Percentiles rank a stretch among this genome's conserved stretches.
These are phyloP conservation scores for Grus americana DNA, from an alignment of 2,113 vertebrate species.

Conservation along the genomic window DNA sequence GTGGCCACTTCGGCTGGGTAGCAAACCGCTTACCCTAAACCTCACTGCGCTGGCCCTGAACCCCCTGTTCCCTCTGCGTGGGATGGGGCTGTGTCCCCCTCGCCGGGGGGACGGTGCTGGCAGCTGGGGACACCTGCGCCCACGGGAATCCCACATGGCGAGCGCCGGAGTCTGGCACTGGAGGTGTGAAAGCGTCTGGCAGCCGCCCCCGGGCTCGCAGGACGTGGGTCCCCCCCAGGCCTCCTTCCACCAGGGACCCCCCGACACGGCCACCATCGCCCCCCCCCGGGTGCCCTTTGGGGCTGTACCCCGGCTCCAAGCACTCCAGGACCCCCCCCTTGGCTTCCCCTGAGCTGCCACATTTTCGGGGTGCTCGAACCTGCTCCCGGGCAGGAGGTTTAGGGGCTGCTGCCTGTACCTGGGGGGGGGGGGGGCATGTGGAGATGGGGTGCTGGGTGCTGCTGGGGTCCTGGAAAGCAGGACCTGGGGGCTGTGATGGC, in stretches of 20 bases:
- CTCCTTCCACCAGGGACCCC: not conserved
- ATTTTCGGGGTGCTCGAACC: not conserved
- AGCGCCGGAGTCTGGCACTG: not conserved
- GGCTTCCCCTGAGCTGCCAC: not conserved
- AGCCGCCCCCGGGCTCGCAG: accelerated
- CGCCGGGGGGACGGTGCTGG: not conserved
- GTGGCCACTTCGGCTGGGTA: not conserved
- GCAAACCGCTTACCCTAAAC: not conserved
- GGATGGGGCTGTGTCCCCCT: not conserved
- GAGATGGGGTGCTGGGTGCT: not conserved
- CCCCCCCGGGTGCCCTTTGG: too few relatives aligned
- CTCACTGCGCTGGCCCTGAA: accelerated
- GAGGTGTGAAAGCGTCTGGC: not conserved
- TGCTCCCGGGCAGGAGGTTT: not conserved
- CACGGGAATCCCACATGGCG: accelerated
- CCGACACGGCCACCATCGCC: accelerated
- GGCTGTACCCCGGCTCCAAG: not conserved
- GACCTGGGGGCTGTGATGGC: not conserved
- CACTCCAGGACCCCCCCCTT: not conserved
- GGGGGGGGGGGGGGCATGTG: accelerated
- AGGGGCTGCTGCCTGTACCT: not conserved
- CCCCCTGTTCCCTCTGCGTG: accelerated
- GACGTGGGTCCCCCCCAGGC: not conserved
- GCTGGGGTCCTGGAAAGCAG: not conserved
- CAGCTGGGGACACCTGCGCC: not conserved